Base-by-base conservation (phyloP, 2,113 vertebrate genomes). In the Saccopteryx leptura region DNA sequence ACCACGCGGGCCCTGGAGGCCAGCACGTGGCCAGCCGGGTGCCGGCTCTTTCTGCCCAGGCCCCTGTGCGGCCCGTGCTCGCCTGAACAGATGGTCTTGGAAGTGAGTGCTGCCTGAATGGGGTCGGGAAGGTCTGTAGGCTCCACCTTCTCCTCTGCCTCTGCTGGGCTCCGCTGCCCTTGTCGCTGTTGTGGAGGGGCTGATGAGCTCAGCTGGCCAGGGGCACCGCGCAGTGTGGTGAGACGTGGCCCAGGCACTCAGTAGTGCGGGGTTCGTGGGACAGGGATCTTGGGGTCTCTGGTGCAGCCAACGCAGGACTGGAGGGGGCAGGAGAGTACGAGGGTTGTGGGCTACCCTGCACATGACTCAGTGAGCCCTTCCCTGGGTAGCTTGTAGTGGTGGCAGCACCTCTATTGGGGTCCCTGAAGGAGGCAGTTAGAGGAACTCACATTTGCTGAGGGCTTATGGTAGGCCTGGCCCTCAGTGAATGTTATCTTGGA, bases 1-100 rank as follows among this genome's bases (percentile, higher is more conserved):
- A 90, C 86, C 5, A 0, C 96, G 93, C 96, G 96, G 98, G 93
- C 96, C 97, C 98, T 88, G 75, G 96, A 98, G 98, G 98, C 97
- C 95, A 98, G 98, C 98, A 98, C 96, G 93, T 98, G 98, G 97
- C 98, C 0, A 54, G 98, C 97, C 93, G 93, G 98, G 97, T 98
- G 98, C 98, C 72, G 95, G 96, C 98, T 94, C 93, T 97, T 98
- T 98, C 98, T 98, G 98, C 98, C 98, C 97, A 97, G 97, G 92
- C 97, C 97, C 98, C 97, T 72, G 97, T 72, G 97, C 0, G 74
- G 97, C 97, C 97, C 48, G 66, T 76, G 80, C 97, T 97, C 78
- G 92, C 97, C 97, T 91, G 97, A 98, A 97, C 98, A 98, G 98
- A 98, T 98, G 98, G 98, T 96, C 97, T 94, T 96, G 97, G 97